Conservation (phyloP, 2,113 vertebrate species). For the Leiothrix lutea region DNA sequence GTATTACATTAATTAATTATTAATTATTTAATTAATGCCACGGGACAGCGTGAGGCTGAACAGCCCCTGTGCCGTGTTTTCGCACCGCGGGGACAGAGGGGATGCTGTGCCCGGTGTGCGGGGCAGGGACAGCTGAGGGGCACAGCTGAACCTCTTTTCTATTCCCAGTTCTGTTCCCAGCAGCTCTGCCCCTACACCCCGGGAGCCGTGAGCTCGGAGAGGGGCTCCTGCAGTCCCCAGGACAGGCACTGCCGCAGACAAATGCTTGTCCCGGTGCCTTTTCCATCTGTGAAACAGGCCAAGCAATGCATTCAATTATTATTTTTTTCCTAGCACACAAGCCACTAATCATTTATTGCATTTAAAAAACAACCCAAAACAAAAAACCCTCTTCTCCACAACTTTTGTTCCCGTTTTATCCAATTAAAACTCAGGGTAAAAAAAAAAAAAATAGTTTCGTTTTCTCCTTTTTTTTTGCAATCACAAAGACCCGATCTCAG, state of each 20-base stretch:
- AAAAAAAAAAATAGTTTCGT: background rate
- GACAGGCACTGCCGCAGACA: background rate
- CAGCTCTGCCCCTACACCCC: fast-evolving
- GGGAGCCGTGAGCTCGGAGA: background rate
- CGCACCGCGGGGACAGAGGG: background rate
- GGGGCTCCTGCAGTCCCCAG: background rate
- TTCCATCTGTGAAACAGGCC: conserved; percentile 41
- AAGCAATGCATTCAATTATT: conserved; percentile 13
- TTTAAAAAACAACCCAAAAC: background rate
- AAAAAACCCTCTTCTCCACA: background rate
- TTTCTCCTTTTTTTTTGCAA: background rate
- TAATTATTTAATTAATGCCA: fast-evolving
- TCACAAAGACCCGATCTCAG: conserved; percentile 4
- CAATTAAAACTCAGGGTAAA: background rate
- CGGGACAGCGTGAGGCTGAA: fast-evolving
- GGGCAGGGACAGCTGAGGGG: background rate
- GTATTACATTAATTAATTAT: background rate
- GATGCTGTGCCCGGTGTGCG: background rate
- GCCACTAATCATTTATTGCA: conserved; percentile 15
- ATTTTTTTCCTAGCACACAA: conserved; percentile 17
- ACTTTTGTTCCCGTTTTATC: conserved; percentile 27
- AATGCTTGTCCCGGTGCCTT: background rate
- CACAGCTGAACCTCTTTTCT: background rate
- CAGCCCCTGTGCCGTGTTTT: background rate
- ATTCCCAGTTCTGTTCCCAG: background rate